Conservation (phyloP, 37 sponge, comb jelly and placozoan genomes). For the Cladorhizidae sp. region DNA sequence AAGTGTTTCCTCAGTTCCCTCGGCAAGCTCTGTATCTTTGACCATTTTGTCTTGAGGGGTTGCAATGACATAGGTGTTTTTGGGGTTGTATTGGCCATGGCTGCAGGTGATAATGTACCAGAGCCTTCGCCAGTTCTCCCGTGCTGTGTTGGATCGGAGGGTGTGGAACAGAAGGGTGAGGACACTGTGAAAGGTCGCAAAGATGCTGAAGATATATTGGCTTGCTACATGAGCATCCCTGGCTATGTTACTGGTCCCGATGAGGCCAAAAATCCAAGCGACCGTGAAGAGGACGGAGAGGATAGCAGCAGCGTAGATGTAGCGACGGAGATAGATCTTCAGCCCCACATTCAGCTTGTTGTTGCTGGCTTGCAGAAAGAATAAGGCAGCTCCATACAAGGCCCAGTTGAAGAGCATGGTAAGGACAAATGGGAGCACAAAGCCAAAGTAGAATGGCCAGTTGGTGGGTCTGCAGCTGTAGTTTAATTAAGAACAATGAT, state of each 20-base stretch:
- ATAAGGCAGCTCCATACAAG: too few relatives aligned
- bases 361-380: not conserved
- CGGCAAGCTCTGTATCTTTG: too few relatives aligned
- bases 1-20: too few relatives aligned
- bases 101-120: conserved; percentile 35
- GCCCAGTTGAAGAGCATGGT: too few relatives aligned
- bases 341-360: not conserved
- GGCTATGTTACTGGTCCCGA: conserved; percentile 41
- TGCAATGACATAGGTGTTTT: too few relatives aligned
- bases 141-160: conserved; percentile 29
- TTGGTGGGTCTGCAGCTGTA: too few relatives aligned
- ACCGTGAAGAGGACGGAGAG: conserved; percentile 64
- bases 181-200: conserved; percentile 39
- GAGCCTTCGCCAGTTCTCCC: conserved; percentile 22
- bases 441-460: too few relatives aligned
- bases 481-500: too few relatives aligned
- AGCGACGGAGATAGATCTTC: not conserved
- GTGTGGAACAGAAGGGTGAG: conserved; percentile 32
- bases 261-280: conserved; percentile 57
- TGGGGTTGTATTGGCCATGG: conserved; percentile 3
- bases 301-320: conserved; percentile 33
- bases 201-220: conserved; percentile 65
- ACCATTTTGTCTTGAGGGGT: too few relatives aligned
- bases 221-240: not conserved
- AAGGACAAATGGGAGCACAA: too few relatives aligned